Evolutionary conservation across 2,888 invertebrate species (phyloP), one percentile per base, ranked within the genome.

Genomic region (Lingula anatina): DNA sequence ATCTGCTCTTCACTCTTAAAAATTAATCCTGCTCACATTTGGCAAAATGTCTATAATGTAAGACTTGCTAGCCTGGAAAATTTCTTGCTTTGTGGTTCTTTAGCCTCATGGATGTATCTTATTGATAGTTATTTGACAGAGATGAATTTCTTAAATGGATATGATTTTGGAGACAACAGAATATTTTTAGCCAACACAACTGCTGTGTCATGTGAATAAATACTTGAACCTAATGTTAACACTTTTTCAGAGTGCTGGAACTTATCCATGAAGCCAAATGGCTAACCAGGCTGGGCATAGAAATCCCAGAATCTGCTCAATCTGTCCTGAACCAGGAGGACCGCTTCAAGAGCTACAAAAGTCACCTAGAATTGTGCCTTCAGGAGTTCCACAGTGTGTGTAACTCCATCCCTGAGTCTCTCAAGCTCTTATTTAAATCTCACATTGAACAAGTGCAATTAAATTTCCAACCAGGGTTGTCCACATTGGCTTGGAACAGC

Each of bases 241-340:
- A 18, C 18, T 28, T 46, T 51, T 52, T 12, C 63, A 75, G 75
- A 56, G 70, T 76, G 2, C 49, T 75, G 35, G 66, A 71, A 48
- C 57, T 75, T 52, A 71, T 76, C 42, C 73, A 76, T 54, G 76
- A 76, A 49, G 70, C 72, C 38, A 73, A 70, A 54, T 75, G 73
- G 71, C 57, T 76, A 60, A 65, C 66, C n/a, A 55, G 75, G 20
- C 62, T 75, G 9, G 72, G 66, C 5, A 71, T 76, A 25, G 65
- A 67, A 54, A 64, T 75, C 21, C 74, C 76, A n/a, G 71, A 73
- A 25, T 60, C 69, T 18, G 73, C 74, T 3, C 57, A 62, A 37
- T 53, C 61, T 44, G 68, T 75, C 25, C 62, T 75, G 57, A 61
- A 64, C 28, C 72, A 75, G 56, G 76, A 75, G 51, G 57, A 57